Evolutionary conservation across 1,140 invertebrate genomes (phyloP).

Genomic region (Lysiphlebus fabarum): DNA sequence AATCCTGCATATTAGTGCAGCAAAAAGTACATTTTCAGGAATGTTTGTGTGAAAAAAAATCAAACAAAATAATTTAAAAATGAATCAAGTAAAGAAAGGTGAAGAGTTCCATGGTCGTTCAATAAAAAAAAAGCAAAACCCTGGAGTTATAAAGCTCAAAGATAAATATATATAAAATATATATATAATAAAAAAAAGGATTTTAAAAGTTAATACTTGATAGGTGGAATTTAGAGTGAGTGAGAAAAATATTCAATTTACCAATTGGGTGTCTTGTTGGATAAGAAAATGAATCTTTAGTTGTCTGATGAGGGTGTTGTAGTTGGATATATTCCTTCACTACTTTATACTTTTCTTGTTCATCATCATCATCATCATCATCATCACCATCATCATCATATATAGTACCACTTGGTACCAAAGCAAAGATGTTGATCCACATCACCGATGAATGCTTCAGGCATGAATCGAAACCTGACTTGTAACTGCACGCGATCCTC

Average conservation of each 20-base stretch:
- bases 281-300: background rate
- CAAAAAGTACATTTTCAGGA: no score
- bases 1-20: no score
- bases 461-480: slow-evolving; percentile 18
- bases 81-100: no score
- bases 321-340: slow-evolving; percentile 6
- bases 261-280: slow-evolving; percentile 17
- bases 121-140: background rate
- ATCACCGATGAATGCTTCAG: slow-evolving; percentile 8
- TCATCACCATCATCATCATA: slow-evolving; percentile 10
- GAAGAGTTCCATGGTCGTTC: background rate
- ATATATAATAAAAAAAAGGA: background rate
- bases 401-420: no score
- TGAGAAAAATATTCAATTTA: slow-evolving; percentile 28
- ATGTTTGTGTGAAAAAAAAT: no score
- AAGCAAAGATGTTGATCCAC: slow-evolving; percentile 17
- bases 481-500: slow-evolving; percentile 16
- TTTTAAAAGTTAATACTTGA: background rate
- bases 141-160: no score
- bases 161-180: background rate
- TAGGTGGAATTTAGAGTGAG: slow-evolving; percentile 17
- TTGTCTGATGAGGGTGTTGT: background rate
- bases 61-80: no score
- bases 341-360: slow-evolving; percentile 20
- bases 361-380: slow-evolving; percentile 29